Conservation (phyloP, 2,888 invertebrate species). For the Boloria euphrosyne region DNA sequence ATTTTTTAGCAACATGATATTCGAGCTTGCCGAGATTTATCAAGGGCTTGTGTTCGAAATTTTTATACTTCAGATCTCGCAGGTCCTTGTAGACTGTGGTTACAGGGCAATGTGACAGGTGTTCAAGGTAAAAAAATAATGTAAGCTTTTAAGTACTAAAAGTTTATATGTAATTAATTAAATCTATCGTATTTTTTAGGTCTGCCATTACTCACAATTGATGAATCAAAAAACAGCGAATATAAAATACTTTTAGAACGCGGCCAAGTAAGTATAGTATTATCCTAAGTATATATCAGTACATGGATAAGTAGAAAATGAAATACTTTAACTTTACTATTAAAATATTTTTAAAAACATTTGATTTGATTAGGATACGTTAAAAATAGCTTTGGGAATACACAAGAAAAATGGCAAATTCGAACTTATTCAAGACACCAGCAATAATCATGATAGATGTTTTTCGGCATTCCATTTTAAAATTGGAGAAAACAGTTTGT, state of each 20-base stretch:
- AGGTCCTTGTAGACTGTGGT: slow-evolving; percentile 71
- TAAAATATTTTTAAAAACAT: too few species aligned
- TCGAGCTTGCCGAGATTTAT: slow-evolving; percentile 58
- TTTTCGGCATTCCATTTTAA: slow-evolving; percentile 49
- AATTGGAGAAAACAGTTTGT: slow-evolving; percentile 60
- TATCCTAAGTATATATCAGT: too few species aligned
- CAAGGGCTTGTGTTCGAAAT: slow-evolving; percentile 62
- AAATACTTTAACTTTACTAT: neutral
- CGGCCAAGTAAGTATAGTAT: slow-evolving; percentile 32
- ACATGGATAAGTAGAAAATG: neutral
- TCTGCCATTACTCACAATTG: slow-evolving; percentile 30
- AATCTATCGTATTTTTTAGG: slow-evolving; percentile 16
- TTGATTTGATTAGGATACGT: slow-evolving; percentile 47
- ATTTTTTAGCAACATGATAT: slow-evolving; percentile 40
- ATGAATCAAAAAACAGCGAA: slow-evolving; percentile 16
- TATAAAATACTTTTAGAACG: slow-evolving; percentile 21
- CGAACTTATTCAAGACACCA: slow-evolving; percentile 45
- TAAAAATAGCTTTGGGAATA: slow-evolving; percentile 49
- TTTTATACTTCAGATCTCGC: slow-evolving; percentile 62
- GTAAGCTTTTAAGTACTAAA: neutral
- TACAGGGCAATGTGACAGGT: slow-evolving; percentile 52
- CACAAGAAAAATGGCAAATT: slow-evolving; percentile 55
- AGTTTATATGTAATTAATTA: neutral
- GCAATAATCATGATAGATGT: slow-evolving; percentile 27
- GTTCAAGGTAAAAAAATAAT: slow-evolving; percentile 52